Base-by-base conservation (phyloP, 1,140 invertebrate species). In the Rhynchophorus ferrugineus region DNA sequence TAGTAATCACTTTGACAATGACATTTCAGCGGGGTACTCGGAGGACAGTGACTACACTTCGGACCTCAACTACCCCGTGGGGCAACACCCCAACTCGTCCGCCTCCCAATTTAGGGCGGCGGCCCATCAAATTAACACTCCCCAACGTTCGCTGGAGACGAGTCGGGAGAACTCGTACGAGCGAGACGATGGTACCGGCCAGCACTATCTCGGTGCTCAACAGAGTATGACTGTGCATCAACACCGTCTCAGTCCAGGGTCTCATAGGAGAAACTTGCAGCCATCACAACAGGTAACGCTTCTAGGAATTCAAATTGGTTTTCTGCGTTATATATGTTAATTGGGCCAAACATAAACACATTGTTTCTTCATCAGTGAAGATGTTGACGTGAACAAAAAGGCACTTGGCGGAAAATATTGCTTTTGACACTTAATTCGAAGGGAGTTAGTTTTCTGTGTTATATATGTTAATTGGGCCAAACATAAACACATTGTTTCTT, bases 1-100 rank as follows among this genome's bases (percentile, higher is more conserved):
- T 61, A 61, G 57, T 68, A 68, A 68, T 66, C 62, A 67, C 56
- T 67, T 67, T 67, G 64, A 68, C 60, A 65, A 66, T 68, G 66
- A 66, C 54, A 66, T 78, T 80, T 62, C 76, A 94, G 91, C 91
- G 64, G 91, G 91, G 39, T 89, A 95, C 70, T 96, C 92, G 17
- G 94, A 98, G 74, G 94, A 94, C 74, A 90, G 87, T 60, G 94
- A 98, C 73, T 98, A 98, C 72, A 97, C 93, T 21, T 92, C 89
- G 48, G 94, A 98, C 73, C 80, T 95, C 62, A 96, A 94, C 76
- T 96, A 90, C 74, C 93, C 93, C 34, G 84, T 94, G 52, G 89
- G 84, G 35, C 85, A 89, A 66, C 84, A 86, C 67, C 78, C 88
- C 41, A 91, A 91, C 70, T 88, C 85, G 62, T 89, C 87, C 50